Percentiles rank a stretch among this genome's conserved stretches.
Conservation (phyloP, 2,797 vertebrate species). For the Falco berigora region DNA sequence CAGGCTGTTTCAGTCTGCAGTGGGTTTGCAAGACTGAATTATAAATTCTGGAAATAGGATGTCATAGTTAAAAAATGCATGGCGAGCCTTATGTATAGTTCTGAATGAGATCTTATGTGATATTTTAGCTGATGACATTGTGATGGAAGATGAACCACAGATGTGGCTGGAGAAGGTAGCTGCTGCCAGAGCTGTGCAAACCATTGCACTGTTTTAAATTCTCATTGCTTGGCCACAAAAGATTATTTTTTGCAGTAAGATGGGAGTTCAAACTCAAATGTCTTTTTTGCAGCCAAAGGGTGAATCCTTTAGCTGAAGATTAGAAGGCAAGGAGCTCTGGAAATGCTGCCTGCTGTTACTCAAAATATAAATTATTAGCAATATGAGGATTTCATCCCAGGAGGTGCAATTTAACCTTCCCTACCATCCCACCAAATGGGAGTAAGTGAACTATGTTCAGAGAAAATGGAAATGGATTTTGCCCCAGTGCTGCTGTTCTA, state of each 20-base stretch:
- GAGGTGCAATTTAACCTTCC: not conserved
- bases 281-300: not conserved
- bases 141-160: not conserved
- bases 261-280: not conserved
- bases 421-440: not conserved
- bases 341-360: not conserved
- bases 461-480: not conserved
- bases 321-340: not conserved
- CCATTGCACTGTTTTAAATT: not conserved
- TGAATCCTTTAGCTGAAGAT: not conserved
- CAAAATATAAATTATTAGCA: not conserved
- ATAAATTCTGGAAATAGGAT: not conserved
- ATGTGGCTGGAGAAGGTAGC: not conserved
- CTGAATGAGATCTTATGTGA: not conserved
- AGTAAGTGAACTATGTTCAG: not conserved
- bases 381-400: not conserved
- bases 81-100: not conserved
- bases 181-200: not conserved
- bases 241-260: not conserved
- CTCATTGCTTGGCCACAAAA: not conserved
- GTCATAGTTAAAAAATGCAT: not conserved
- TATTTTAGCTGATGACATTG: not conserved
- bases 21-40: not conserved
- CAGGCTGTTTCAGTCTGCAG: not conserved
- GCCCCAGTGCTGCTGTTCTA: not conserved